Evolutionary conservation across 2,113 vertebrate genomes (phyloP), one percentile per base, ranked within the genome.

Genomic region (Oenanthe melanoleuca): DNA sequence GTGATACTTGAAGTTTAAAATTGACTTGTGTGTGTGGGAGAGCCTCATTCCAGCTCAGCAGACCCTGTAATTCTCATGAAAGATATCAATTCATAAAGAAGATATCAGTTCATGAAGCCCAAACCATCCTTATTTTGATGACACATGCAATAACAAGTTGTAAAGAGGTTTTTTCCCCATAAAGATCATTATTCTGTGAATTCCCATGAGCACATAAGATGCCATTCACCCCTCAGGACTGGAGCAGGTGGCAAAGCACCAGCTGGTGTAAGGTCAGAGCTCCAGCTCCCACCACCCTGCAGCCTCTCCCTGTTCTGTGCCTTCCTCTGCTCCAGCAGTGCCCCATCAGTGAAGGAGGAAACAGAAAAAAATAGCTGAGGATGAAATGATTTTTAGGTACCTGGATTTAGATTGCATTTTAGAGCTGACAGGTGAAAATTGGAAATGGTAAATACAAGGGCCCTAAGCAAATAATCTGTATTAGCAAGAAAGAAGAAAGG

Each of bases 371-470:
- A 52, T 4, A 72, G 8, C 12, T 47, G 60, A 75, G 15, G n/a
- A 84, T 42, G 24, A 79, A 65, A 37, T 26, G 0, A 22, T 26
- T 60, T 80, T 80, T 44, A 74, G 61, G 28, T 9, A 79, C n/a
- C 40, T 75, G 65, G 85, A 87, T 91, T 69, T 74, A 86, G 56
- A 86, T 80, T 83, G 55, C 8, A 1, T 59, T 96, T 92, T 60
- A 82, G 53, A 86, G 23, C 11, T 79, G 91, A 75, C 73, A 91
- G 49, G 49, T 81, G 42, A 69, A 94, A 93, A 91, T 77, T 69
- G 33, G 73, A 95, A 85, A 84, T 20, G 9, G 28, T 61, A 69
- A 91, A 81, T 87, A 74, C 24, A 65, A 89, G 71, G 20, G 31
- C 25, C 75, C 72, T 74, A 79, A 89, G 45, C 37, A 95, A 93